These are phyloP conservation scores for Sturnira hondurensis DNA, from an alignment of 2,113 vertebrate genomes.

Conservation along the genomic window DNA sequence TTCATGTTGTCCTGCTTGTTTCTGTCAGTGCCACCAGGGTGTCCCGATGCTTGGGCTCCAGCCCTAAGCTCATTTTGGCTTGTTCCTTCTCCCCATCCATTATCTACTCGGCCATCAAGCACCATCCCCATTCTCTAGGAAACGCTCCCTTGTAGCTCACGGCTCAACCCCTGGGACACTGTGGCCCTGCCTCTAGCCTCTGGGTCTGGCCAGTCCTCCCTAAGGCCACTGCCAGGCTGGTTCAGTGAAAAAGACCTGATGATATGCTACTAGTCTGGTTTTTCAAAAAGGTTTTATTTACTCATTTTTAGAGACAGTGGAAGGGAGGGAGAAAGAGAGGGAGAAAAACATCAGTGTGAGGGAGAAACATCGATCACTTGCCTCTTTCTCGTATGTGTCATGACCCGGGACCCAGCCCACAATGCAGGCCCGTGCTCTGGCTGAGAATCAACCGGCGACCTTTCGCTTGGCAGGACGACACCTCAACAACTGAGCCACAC, in stretches of 20 bases:
- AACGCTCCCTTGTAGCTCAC: background rate
- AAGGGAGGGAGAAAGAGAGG: no score
- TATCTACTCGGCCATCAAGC: background rate
- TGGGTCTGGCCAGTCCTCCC: background rate
- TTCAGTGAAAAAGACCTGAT: background rate
- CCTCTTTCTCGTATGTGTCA: no score
- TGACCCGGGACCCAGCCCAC: no score
- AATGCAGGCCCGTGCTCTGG: no score
- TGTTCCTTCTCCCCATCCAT: background rate
- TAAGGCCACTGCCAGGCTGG: background rate
- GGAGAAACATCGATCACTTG: no score
- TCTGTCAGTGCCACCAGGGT: background rate
- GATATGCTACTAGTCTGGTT: background rate
- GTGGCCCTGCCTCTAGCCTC: background rate
- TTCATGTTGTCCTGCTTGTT: background rate
- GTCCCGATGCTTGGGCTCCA: background rate
- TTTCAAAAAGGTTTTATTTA: no score
- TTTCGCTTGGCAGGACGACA: no score
- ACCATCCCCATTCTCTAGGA: background rate
- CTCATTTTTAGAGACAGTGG: no score
- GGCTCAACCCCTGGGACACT: background rate
- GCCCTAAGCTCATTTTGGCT: background rate
- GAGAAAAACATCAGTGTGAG: no score
- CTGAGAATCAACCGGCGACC: no score
- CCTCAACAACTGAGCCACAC: no score